phyloP scores from a whole-genome alignment of 2,888 invertebrate species.

The Trileptium ribeirensis region DNA sequence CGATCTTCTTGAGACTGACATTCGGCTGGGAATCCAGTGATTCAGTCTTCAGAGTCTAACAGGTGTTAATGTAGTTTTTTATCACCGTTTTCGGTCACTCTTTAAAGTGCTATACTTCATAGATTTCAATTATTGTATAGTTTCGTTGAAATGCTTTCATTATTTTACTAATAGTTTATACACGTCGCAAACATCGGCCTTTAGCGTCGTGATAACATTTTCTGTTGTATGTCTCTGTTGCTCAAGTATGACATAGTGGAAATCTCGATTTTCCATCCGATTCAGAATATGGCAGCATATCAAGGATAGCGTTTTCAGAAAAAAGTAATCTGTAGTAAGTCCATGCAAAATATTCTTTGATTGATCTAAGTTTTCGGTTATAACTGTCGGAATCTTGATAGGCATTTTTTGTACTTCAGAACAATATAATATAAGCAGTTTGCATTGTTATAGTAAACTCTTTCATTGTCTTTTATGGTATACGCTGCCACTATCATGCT shows the following conservation, averaged over 20 bases:
- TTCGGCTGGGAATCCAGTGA: background rate
- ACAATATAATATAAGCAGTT: background rate
- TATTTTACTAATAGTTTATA: background rate
- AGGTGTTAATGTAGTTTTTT: background rate
- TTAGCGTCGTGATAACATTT: background rate
- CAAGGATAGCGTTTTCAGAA: background rate
- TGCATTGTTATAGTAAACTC: background rate
- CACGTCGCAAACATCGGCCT: background rate
- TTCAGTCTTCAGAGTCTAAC: background rate
- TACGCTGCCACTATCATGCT: background rate
- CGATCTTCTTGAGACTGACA: background rate
- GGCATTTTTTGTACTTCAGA: background rate
- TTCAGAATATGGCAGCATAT: background rate
- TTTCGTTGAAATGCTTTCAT: background rate
- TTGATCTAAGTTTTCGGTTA: background rate
- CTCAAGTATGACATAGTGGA: background rate
- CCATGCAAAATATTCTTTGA: slow-evolving; percentile 1
- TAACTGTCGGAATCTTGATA: background rate
- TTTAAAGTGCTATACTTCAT: background rate
- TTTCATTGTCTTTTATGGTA: background rate
- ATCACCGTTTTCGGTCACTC: background rate
- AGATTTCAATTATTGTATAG: background rate
- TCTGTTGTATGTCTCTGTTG: background rate
- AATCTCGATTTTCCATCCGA: background rate
- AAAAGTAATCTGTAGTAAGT: background rate